Evolutionary conservation across 2,113 vertebrate genomes (phyloP).

Genomic region (Sterna hirundo): DNA sequence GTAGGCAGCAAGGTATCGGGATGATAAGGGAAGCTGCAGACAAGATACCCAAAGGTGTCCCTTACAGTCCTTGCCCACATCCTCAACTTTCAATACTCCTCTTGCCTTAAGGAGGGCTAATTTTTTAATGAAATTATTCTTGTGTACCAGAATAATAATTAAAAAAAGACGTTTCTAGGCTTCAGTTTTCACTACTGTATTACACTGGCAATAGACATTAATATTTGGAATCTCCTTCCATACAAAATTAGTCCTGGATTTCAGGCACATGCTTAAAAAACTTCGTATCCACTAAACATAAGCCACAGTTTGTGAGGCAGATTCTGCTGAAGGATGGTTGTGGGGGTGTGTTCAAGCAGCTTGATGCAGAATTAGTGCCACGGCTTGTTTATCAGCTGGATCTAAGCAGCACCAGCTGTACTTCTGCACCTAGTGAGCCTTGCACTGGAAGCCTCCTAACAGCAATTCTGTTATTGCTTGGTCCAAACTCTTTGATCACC

Average conservation of each 20-base stretch:
- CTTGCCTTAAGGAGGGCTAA: background rate
- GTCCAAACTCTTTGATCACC: background rate
- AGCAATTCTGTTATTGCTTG: background rate
- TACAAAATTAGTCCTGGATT: background rate
- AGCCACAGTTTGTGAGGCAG: background rate
- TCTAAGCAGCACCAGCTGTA: background rate
- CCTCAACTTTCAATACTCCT: background rate
- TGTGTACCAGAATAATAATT: background rate
- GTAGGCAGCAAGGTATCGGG: background rate
- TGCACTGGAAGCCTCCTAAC: background rate
- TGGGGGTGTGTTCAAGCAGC: background rate
- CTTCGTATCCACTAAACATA: background rate
- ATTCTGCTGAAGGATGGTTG: background rate
- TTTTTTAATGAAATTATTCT: background rate
- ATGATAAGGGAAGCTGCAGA: background rate
- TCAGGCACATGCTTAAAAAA: background rate
- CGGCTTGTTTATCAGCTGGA: background rate
- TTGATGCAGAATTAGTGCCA: background rate
- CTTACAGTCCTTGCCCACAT: background rate
- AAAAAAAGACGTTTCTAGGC: background rate
- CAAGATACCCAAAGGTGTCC: background rate
- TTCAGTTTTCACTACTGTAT: background rate
- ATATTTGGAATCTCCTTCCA: background rate
- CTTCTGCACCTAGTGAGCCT: background rate
- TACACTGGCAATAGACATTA: background rate